Conservation (phyloP, 2,888 invertebrate species). For the Drosophila prolongata region DNA sequence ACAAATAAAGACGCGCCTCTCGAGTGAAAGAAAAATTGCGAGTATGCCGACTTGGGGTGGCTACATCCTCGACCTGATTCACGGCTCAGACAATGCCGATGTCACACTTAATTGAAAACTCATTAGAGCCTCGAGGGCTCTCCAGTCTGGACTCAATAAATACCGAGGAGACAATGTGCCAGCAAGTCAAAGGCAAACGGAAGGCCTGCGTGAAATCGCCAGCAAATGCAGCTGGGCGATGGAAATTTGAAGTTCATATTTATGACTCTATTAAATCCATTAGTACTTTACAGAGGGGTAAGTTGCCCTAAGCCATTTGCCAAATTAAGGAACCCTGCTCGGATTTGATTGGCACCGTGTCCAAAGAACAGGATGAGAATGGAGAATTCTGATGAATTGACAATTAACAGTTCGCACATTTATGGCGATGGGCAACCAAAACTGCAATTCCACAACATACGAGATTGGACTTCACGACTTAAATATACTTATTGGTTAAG, state of each 20-base stretch:
- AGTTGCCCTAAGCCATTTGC: slow-evolving; percentile 18
- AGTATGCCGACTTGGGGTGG: slow-evolving; percentile 23
- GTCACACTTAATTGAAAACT: slow-evolving; percentile 78
- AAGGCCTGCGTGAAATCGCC: slow-evolving; percentile 63
- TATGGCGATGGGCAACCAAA: slow-evolving; percentile 9
- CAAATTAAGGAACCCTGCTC: slow-evolving; percentile 24
- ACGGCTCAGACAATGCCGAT: slow-evolving; percentile 27
- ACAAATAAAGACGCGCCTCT: slow-evolving; percentile 68
- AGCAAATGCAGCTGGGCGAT: slow-evolving; percentile 68
- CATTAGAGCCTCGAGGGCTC: slow-evolving; percentile 59
- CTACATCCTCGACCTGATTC: slow-evolving; percentile 2
- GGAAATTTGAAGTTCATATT: slow-evolving; percentile 61
- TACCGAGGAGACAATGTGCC: slow-evolving; percentile 47
- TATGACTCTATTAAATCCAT: slow-evolving; percentile 73
- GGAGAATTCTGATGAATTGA: slow-evolving; percentile 27
- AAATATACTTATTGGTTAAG: no score
- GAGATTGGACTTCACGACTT: background rate
- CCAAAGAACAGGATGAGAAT: slow-evolving; percentile 39
- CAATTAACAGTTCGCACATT: slow-evolving; percentile 31
- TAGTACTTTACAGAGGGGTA: slow-evolving; percentile 37
- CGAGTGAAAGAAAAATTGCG: slow-evolving; percentile 53
- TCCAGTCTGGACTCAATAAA: slow-evolving; percentile 36
- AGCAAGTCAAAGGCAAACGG: slow-evolving; percentile 47
- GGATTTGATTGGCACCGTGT: slow-evolving; percentile 66
- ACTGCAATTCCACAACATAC: background rate